Base-by-base conservation (phyloP, 2,797 vertebrate genomes). In the Rhadinocentrus ornatus region DNA sequence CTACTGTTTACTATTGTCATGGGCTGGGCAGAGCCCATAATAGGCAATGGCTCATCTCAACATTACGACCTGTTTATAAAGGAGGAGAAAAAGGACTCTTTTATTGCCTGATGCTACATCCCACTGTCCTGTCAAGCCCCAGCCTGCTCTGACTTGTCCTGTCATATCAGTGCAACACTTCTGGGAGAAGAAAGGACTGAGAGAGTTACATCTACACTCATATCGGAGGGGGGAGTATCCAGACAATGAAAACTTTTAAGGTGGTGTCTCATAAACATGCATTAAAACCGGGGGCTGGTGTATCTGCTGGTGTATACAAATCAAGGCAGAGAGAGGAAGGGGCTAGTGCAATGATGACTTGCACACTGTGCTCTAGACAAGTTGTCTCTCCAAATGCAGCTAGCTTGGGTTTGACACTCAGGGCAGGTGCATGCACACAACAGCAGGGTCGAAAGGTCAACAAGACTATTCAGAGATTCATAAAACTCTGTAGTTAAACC, bases 41-140 rank as follows among this genome's bases (percentile, higher is more conserved):
- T 93, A 93, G 93, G 92, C 89, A 90, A 91, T 91, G 92, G 86
- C 87, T 92, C 91, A 91, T 90, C 89, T 93, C 90, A 91, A 86
- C 86, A 75, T 90, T 87, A 89, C 80, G 71, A 81, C 69, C 71
- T 92, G 89, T 93, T 93, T 94, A 92, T 71, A 88, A 87, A 77
- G 5, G 9, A 81, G 78, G 84, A 89, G 85, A 92, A 89, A 89
- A 90, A 91, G 79, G 85, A 88, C 85, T 89, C 87, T 92, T 93
- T 94, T 91, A 93, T 88, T 92, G 86, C 72, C 56, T 39, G 20
- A 50, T 52, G 65, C 71, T 44, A 60, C 62, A 52, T 69, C 85
- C 69, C 78, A 69, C 71, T 83, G 72, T 89, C 86, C 86, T 68
- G 64, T 77, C 22, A 15, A 65, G 71, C 24, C 78, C 80, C 55